Percentiles rank a stretch among this genome's conserved stretches.
phyloP scores from a whole-genome alignment of 1,140 invertebrate species.

The Zophobas morio region DNA sequence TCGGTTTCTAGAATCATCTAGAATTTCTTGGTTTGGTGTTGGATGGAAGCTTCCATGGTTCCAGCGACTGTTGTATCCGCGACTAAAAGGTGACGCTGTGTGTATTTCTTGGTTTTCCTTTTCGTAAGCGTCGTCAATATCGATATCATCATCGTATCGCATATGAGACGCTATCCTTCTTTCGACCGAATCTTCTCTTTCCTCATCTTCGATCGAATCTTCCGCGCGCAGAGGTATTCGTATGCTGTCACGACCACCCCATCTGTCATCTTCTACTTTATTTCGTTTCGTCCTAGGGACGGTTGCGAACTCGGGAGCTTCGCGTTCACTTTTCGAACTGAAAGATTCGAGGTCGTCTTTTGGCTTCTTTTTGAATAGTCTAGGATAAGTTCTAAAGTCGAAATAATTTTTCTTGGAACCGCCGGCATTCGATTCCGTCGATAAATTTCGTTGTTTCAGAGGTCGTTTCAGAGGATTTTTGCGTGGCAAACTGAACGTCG shows the following conservation, averaged over 20 bases:
- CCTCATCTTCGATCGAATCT: slow-evolving; percentile 65
- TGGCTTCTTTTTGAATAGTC: slow-evolving; percentile 77
- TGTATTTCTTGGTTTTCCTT: slow-evolving; percentile 62
- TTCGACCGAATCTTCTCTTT: slow-evolving; percentile 55
- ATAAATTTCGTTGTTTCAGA: slow-evolving; percentile 65
- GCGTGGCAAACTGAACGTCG: slow-evolving; percentile 63
- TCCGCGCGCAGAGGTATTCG: slow-evolving; percentile 63
- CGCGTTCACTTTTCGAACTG: slow-evolving; percentile 63
- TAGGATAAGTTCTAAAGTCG: slow-evolving; percentile 82
- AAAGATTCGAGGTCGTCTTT: slow-evolving; percentile 66
- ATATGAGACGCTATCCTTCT: slow-evolving; percentile 52
- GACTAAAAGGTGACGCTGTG: slow-evolving; percentile 39
- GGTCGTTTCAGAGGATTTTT: slow-evolving; percentile 52
- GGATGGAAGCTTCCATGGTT: slow-evolving; percentile 66
- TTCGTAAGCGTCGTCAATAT: slow-evolving; percentile 62
- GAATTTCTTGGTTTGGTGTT: slow-evolving; percentile 48
- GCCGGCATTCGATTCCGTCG: slow-evolving; percentile 69
- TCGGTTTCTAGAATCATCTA: slow-evolving; percentile 44
- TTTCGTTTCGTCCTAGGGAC: slow-evolving; percentile 68
- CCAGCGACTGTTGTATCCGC: slow-evolving; percentile 56
- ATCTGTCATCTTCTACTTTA: slow-evolving; percentile 49
- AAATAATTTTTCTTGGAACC: slow-evolving; percentile 75
- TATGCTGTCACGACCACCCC: slow-evolving; percentile 52
- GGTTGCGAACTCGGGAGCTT: slow-evolving; percentile 69
- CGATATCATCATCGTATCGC: slow-evolving; percentile 62